Evolutionary conservation across 2,113 vertebrate species (phyloP), one percentile per base, ranked within the genome.

Genomic region (Callorhinus ursinus): DNA sequence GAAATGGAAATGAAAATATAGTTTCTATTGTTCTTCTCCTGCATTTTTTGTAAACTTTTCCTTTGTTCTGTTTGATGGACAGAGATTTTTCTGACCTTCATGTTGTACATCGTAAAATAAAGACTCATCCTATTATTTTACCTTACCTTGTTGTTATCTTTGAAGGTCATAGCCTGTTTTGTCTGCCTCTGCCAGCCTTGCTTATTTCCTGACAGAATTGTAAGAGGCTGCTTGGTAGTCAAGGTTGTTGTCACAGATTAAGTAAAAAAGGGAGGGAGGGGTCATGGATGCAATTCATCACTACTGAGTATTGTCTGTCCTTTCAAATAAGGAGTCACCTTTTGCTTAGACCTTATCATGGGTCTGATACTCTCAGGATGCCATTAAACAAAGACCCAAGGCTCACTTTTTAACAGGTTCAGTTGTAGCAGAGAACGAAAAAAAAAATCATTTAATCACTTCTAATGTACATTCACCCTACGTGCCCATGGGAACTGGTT

Each of bases 131-230:
- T 90, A 24, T 85, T 95, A 12, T 85, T 93, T 96, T 90, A 69
- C 65, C 61, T 95, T 96, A 65, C 93, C 67, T 95, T 63, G 51
- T 74, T 24, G 63, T 98, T 90, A 88, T 97, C 95, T 90, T 87
- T 90, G 87, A 96, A 76, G 69, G 72, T 88, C 90, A 96, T 36
- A 95, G 77, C 65, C 69, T 87, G 46, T 96, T 97, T 96, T 90
- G 82, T 97, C 96, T 97, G 86, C 46, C 26, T 89, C 86, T 96
- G 91, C 36, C 61, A 89, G 67, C 42, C 22, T 89, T 91, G 57
- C 67, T 94, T 86, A 31, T 96, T 94, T 97, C 82, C 89, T 33
- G 85, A 85, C 9, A 42, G 53, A 82, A 88, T 26, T 82, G 53
- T 72, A 61, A 67, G 67, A 88, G 82, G 46, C 63, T 81, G 53